These are phyloP conservation scores for Danionella dracula DNA, from an alignment of 2,797 vertebrate genomes.

Conservation along the genomic window DNA sequence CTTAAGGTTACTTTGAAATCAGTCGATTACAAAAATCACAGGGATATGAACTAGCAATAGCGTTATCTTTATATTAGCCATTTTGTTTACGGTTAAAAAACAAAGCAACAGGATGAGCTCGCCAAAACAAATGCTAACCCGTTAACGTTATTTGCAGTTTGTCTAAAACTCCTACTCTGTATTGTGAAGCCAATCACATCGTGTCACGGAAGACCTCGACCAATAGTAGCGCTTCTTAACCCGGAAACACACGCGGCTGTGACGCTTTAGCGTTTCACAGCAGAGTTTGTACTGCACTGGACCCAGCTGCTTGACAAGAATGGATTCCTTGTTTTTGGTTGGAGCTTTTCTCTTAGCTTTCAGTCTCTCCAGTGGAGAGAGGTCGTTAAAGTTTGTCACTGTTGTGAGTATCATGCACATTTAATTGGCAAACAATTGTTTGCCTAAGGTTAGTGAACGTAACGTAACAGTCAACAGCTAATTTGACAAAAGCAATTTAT, in stretches of 20 bases:
- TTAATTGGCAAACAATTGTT: not conserved
- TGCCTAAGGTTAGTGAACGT: too few species aligned
- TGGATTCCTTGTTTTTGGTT: constrained; percentile 8
- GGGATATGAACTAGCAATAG: too few species aligned
- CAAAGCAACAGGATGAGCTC: too few species aligned
- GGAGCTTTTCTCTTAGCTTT: not conserved
- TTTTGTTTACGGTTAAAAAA: too few species aligned
- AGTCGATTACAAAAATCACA: too few species aligned
- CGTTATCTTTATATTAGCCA: too few species aligned
- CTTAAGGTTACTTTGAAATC: too few species aligned
- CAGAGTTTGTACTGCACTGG: not conserved
- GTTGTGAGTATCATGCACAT: constrained; percentile 27
- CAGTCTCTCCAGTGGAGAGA: constrained; percentile 19
- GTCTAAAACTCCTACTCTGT: not conserved
- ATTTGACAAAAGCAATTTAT: too few species aligned
- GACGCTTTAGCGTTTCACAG: not conserved
- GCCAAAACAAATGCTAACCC: too few species aligned
- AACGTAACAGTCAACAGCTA: too few species aligned
- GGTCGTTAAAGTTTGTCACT: constrained; percentile 30
- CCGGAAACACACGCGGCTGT: not conserved
- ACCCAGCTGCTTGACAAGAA: not conserved
- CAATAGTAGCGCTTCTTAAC: not conserved
- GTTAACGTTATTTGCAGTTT: not conserved
- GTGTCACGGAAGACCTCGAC: not conserved
- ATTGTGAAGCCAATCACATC: not conserved